Base-by-base conservation (phyloP, 23 tunicate species). In the Ascidia mentula region DNA sequence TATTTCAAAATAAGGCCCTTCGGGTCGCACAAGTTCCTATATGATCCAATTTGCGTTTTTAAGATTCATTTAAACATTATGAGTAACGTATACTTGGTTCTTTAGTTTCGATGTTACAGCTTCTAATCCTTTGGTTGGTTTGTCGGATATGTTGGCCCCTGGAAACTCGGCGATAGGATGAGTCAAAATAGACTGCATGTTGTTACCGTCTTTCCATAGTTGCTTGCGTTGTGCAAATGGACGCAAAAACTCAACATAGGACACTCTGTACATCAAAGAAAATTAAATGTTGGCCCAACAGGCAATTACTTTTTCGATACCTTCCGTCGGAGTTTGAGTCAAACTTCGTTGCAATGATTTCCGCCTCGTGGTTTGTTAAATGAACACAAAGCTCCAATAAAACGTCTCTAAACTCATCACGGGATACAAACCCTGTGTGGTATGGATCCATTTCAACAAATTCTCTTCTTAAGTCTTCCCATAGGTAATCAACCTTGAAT, bases 371-470 rank as follows among this genome's bases (percentile, higher is more conserved):
- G 83, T 95, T 85, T 26, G 95, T 86, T 18, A 95, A 80, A 59
- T 95, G 92, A 28, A 86, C 92, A 72, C 99, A 95, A 39, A 90
- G 76, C 42, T 95, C 99, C 78, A 79, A 82, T 13, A 95, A 79
- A 15, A 95, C 84, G 72, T 90, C 92, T 37, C 94, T 79, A 69
- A 95, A 95, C 70, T 95, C 99, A 34, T 90, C 92, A 0, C 89
- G 79, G 30, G 96, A 86, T 18, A 95, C 95, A 73, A 80, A 90
- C 13, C 99, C 99, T 12, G 99, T 95, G 84, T 86, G 96, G 71
- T 82, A 95, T 32, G 99, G 99, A 87, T 95, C 99, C 99, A 95
- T 90, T 40, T 90, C 91, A 18, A 95, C 85, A 74, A 95, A 95
- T 32, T 95, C 91, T 22, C 91, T 82, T 0, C 95, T 85, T 32